phyloP scores from a whole-genome alignment of 2,888 invertebrate genomes.

The Arge pagana region DNA sequence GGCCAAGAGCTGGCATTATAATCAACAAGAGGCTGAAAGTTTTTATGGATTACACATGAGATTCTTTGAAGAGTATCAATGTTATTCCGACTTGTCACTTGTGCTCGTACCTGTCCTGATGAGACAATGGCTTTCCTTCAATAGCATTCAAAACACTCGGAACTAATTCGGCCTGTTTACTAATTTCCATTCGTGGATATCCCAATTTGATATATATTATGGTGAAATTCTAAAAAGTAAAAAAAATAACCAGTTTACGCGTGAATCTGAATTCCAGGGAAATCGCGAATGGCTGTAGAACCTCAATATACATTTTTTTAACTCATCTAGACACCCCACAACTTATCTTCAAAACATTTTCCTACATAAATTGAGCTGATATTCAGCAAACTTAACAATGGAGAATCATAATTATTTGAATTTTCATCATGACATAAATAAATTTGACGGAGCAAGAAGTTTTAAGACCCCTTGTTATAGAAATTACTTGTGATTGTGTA shows the following conservation, averaged over 20 bases:
- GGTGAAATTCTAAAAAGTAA: conserved; percentile 79
- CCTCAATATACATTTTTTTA: too few relatives aligned
- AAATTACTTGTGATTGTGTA: too few relatives aligned
- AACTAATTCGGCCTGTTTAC: conserved; percentile 75
- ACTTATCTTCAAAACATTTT: too few relatives aligned
- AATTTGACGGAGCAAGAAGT: not conserved
- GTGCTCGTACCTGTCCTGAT: conserved; percentile 78
- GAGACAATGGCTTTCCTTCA: conserved; percentile 79
- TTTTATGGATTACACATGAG: conserved; percentile 28
- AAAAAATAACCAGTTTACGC: conserved; percentile 27
- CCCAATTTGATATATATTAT: conserved; percentile 94
- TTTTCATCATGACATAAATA: too few relatives aligned
- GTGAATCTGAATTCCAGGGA: too few relatives aligned
- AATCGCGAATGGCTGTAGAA: too few relatives aligned
- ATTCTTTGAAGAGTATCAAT: too few relatives aligned
- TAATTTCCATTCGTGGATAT: conserved; percentile 77
- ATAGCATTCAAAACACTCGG: conserved; percentile 77
- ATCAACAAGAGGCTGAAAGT: conserved; percentile 74
- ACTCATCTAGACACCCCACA: too few relatives aligned
- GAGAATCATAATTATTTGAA: conserved; percentile 5
- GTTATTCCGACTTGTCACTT: not conserved
- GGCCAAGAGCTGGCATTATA: conserved; percentile 78
- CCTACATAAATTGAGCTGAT: too few relatives aligned
- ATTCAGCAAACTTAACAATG: too few relatives aligned
- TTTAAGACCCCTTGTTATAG: too few relatives aligned